Percentiles rank a stretch among this genome's conserved stretches.
phyloP scores from a whole-genome alignment of 2,888 invertebrate genomes.

The Lasioglossum vierecki region DNA sequence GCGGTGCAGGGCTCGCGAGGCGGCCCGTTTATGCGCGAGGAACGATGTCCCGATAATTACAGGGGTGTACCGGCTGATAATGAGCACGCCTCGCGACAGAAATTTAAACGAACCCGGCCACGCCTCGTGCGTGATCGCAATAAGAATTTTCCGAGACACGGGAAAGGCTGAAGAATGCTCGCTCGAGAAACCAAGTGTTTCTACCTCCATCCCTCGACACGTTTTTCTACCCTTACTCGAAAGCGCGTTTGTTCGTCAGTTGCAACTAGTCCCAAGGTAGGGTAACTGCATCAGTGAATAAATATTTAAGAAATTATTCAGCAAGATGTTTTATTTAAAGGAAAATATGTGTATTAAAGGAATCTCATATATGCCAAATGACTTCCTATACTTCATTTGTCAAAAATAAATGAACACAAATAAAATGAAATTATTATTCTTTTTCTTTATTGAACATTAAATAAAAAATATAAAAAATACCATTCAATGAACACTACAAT shows the following conservation, averaged over 20 bases:
- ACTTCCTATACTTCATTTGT: too few relatives aligned
- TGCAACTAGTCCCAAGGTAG: too few relatives aligned
- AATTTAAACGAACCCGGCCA: constrained; percentile 53
- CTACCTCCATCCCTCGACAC: background rate
- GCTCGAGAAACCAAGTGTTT: background rate
- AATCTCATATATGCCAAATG: too few relatives aligned
- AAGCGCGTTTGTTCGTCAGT: background rate
- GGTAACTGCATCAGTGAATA: too few relatives aligned
- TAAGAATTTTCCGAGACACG: background rate
- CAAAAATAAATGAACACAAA: too few relatives aligned
- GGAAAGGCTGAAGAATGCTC: background rate
- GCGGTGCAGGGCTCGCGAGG: constrained; percentile 36
- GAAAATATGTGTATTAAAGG: too few relatives aligned
- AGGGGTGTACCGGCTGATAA: constrained; percentile 55
- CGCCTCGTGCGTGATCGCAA: constrained; percentile 17
- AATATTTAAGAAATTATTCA: too few relatives aligned
- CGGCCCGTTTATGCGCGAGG: constrained; percentile 43
- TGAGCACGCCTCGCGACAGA: constrained; percentile 44
- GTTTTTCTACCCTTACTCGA: background rate
- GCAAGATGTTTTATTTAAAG: too few relatives aligned
- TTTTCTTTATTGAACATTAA: too few relatives aligned
- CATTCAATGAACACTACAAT: too few relatives aligned
- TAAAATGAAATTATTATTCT: too few relatives aligned
- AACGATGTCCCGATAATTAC: constrained; percentile 65
- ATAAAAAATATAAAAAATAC: too few relatives aligned